These are phyloP conservation scores for Cerastis leucographa DNA, from an alignment of 2,888 invertebrate genomes.

Conservation along the genomic window DNA sequence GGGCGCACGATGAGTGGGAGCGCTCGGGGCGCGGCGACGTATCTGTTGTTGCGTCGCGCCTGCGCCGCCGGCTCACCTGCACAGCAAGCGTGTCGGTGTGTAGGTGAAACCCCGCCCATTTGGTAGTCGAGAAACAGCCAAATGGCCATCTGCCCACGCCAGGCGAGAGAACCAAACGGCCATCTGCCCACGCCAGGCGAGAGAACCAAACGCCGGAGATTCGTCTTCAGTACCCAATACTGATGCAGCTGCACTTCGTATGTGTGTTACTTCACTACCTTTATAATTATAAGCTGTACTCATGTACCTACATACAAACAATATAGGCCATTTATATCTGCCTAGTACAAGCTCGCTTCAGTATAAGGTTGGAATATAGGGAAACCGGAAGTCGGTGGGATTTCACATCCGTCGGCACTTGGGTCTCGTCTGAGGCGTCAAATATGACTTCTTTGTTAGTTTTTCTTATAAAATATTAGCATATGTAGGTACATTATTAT, in stretches of 20 bases:
- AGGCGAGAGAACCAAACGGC: slow-evolving; percentile 24
- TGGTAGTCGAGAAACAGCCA: slow-evolving; percentile 62
- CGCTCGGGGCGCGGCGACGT: slow-evolving; percentile 66
- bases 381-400: slow-evolving; percentile 17
- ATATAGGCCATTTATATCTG: background rate
- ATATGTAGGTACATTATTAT: background rate
- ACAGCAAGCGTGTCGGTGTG: slow-evolving; percentile 52
- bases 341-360: background rate
- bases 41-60: slow-evolving; percentile 84
- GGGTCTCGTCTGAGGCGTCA: background rate
- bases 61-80: slow-evolving; percentile 72
- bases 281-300: background rate
- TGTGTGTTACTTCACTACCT: slow-evolving; percentile 5
- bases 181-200: slow-evolving; percentile 15
- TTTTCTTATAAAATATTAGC: background rate
- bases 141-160: slow-evolving; percentile 14
- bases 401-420: slow-evolving; percentile 14
- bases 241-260: slow-evolving; percentile 41
- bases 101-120: slow-evolving; percentile 63
- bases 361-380: slow-evolving; percentile 12
- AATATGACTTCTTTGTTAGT: background rate
- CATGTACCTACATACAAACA: background rate
- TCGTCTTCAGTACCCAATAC: slow-evolving; percentile 17
- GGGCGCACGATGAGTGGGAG: slow-evolving; percentile 72
- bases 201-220: background rate